Conservation (phyloP, 2,113 vertebrate species). For the Cynopterus brachyotis region DNA sequence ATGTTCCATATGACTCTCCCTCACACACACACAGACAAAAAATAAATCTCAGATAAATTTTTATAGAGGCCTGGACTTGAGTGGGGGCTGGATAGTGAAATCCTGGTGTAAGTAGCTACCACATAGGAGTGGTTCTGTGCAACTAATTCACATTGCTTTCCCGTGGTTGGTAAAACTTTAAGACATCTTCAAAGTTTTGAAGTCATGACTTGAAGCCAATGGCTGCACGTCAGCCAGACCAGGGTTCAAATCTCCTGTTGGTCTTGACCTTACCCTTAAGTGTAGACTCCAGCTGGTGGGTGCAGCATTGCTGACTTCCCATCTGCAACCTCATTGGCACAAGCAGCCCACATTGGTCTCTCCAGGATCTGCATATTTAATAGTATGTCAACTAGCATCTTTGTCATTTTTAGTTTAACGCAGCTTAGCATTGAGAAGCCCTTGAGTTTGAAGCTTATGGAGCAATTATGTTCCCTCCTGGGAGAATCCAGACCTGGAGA, state of each 20-base stretch:
- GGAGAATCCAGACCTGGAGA: conserved; percentile 77
- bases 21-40: background rate
- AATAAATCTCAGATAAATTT: background rate
- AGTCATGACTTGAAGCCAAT: background rate
- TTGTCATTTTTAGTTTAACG: conserved; percentile 77
- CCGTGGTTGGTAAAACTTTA: background rate
- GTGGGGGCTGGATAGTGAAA: background rate
- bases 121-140: background rate
- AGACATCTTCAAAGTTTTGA: background rate
- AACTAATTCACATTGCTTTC: background rate
- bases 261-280: background rate
- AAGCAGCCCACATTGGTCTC: conserved; percentile 50
- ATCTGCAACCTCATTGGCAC: background rate
- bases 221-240: background rate
- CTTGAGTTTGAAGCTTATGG: conserved; percentile 84
- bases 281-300: background rate
- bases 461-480: conserved; percentile 85
- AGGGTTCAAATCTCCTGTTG: background rate
- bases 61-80: background rate
- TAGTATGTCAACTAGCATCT: conserved; percentile 82
- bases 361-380: conserved; percentile 78
- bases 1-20: background rate
- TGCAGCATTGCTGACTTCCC: background rate
- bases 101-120: background rate
- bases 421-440: conserved; percentile 82